Base-by-base conservation (phyloP, 1,140 invertebrate genomes). In the Drosophila auraria region DNA sequence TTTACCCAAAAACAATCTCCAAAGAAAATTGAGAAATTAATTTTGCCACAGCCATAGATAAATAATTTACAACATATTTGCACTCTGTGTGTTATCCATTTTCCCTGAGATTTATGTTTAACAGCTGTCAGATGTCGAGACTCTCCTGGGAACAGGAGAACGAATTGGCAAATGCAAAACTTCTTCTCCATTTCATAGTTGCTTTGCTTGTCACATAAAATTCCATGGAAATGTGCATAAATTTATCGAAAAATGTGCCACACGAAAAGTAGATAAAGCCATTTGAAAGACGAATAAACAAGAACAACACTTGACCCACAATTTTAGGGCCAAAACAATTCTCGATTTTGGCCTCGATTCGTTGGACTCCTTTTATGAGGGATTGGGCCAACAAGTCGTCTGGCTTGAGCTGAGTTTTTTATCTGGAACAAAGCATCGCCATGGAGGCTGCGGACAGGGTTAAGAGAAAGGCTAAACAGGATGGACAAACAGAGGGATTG, bases 191-290 rank as follows among this genome's bases (percentile, higher is more conserved):
- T 73, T 73, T 73, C 38, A 51, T 51, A 73, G 68, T 72, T 73
- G 47, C 54, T 45, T 73, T n/a, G 45, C 36, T 54, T 72, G 68
- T 73, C 69, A 72, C 68, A 73, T 73, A 73, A 72, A 73, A 73
- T 73, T 15, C 47, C n/a, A 61, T 38, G 2, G 47, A 72, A 73
- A 61, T 73, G 68, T 73, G 69, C 54, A 73, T 61, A 73, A 61
- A 72, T 59, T 60, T 73, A 60, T 60, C 23, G 30, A 44, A 51
- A 44, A 72, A 38, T n/a, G n/a, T 36, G 27, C 15, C 53, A n/a
- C 9, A 68, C 17, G 0, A 25, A 47, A 11, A 59, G 44, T 7
- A 72, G 53, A 72, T 59, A 72, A 60, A 49, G 44, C 38, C 40
- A 72, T 58, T 20, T n/a, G n/a, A 42, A 50, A 59, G 33, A 49